Conservation (phyloP, 1,140 invertebrate species). For the Cherax quadricarinatus region DNA sequence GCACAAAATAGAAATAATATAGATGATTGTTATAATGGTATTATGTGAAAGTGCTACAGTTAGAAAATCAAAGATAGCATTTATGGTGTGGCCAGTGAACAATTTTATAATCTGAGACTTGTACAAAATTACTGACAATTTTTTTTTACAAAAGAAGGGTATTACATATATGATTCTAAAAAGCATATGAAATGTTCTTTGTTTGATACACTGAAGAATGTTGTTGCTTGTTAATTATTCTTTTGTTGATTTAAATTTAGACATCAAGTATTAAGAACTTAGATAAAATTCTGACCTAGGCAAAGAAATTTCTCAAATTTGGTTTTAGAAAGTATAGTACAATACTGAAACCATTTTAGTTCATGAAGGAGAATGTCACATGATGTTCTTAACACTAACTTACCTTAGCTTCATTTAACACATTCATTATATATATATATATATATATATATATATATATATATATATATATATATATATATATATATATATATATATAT, state of each 20-base stretch:
- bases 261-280: too few relatives aligned
- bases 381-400: not conserved
- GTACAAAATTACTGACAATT: not conserved
- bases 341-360: too few relatives aligned
- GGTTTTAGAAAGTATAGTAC: too few relatives aligned
- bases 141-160: too few relatives aligned
- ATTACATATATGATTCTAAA: too few relatives aligned
- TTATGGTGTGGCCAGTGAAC: not conserved
- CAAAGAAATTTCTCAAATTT: too few relatives aligned
- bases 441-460: not conserved
- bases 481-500: not conserved
- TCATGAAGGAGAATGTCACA: not conserved
- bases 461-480: too few relatives aligned
- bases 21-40: not conserved
- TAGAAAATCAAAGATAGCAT: not conserved
- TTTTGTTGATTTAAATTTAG: too few relatives aligned
- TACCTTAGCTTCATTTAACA: not conserved
- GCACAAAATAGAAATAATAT: constrained; percentile 25
- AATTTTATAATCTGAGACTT: not conserved
- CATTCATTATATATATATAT: not conserved
- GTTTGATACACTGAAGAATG: too few relatives aligned
- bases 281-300: too few relatives aligned
- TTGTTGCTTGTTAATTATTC: too few relatives aligned
- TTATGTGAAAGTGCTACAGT: not conserved
- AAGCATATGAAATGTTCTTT: too few relatives aligned